phyloP scores from a whole-genome alignment of 2,113 vertebrate species.

The Protobothrops mucrosquamatus region DNA sequence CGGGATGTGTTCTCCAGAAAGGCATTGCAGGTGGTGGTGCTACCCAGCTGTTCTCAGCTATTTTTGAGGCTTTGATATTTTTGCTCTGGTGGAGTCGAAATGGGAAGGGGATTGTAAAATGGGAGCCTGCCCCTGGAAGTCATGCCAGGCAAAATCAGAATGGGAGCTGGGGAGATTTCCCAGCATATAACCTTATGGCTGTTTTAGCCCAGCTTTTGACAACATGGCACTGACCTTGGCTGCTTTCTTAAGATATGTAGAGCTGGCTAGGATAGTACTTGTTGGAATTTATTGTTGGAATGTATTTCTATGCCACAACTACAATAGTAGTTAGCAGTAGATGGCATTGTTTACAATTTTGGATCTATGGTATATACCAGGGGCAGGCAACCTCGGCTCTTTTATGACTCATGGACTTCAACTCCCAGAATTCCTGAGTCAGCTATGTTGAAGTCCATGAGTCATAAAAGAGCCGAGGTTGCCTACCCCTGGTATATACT shows the following conservation, averaged over 20 bases:
- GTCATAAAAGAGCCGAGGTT: no score
- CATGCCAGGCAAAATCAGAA: background rate
- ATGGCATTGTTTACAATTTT: background rate
- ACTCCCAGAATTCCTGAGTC: no score
- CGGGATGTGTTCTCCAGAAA: constrained; percentile 11
- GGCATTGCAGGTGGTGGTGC: background rate
- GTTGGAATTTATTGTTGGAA: background rate
- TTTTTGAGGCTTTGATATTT: background rate
- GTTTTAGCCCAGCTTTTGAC: background rate
- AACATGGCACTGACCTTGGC: background rate
- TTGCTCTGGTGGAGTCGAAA: constrained; percentile 1
- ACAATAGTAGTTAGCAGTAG: background rate
- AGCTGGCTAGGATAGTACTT: background rate
- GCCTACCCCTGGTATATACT: background rate
- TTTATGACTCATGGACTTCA: no score
- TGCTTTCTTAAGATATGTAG: background rate
- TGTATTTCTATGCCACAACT: background rate
- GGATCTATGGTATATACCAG: background rate
- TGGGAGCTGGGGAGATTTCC: background rate
- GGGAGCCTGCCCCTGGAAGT: background rate
- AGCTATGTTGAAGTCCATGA: no score
- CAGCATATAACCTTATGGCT: background rate
- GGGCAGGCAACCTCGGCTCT: no score
- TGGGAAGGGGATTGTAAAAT: constrained; percentile 30
- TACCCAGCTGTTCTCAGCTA: background rate